Conservation (phyloP, 1,140 invertebrate species). For the Ceratosolen fusciceps region DNA sequence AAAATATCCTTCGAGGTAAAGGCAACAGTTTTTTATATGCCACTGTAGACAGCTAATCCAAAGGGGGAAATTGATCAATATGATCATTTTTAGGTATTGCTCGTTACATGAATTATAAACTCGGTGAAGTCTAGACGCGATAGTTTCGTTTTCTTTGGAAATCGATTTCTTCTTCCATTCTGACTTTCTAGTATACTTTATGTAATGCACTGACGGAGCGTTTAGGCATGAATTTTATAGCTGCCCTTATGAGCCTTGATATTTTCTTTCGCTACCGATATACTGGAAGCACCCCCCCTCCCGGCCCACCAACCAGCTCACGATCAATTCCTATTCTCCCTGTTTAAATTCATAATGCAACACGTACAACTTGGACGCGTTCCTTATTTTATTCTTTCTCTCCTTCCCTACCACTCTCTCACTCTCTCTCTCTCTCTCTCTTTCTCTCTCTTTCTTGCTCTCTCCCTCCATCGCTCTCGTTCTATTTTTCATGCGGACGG, state of each 20-base stretch:
- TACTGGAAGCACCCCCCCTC: no score
- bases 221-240: neutral
- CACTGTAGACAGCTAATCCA: no score
- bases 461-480: no score
- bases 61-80: no score
- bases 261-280: neutral
- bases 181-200: neutral
- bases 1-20: no score
- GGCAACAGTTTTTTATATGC: no score
- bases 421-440: neutral
- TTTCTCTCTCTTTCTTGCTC: neutral
- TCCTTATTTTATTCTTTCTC: neutral
- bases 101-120: conserved; percentile 3
- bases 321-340: neutral
- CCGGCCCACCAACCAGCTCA: no score
- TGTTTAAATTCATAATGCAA: neutral
- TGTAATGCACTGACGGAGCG: neutral
- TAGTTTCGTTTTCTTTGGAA: neutral
- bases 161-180: neutral
- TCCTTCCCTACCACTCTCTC: neutral
- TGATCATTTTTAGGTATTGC: neutral
- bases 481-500: neutral
- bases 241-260: neutral
- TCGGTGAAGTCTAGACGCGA: neutral
- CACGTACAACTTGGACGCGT: neutral